Percentiles rank a stretch among this genome's conserved stretches.
These are phyloP conservation scores for Terebella lapidaria DNA, from an alignment of 2,888 invertebrate species.

Conservation along the genomic window DNA sequence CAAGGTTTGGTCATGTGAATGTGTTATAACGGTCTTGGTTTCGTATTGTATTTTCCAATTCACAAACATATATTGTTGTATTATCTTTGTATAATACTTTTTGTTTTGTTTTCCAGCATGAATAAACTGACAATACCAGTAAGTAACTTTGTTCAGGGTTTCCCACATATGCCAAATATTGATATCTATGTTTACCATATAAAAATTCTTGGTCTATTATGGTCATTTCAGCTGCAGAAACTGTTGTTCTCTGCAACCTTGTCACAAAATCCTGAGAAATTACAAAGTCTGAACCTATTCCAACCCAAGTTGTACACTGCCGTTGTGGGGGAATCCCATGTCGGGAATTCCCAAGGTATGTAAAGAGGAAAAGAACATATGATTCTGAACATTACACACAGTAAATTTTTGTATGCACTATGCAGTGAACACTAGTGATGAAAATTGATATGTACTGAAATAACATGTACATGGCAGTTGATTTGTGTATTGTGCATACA, in stretches of 20 bases:
- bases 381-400: too few species aligned
- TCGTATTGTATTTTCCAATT: background rate
- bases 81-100: background rate
- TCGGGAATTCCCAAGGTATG: too few species aligned
- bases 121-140: background rate
- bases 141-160: background rate
- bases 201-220: background rate
- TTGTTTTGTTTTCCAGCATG: background rate
- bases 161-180: too few species aligned
- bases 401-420: too few species aligned
- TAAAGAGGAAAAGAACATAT: too few species aligned
- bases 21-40: too few species aligned
- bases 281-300: conserved; percentile 81
- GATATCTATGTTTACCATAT: too few species aligned
- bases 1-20: too few species aligned
- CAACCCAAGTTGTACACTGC: conserved; percentile 83
- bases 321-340: conserved; percentile 14
- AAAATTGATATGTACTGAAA: too few species aligned
- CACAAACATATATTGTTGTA: background rate
- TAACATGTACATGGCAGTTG: too few species aligned
- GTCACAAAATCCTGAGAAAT: conserved; percentile 91
- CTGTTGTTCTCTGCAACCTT: conserved; percentile 95
- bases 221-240: conserved; percentile 69
- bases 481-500: too few species aligned
- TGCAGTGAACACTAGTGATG: too few species aligned